Base-by-base conservation (phyloP, 2,113 vertebrate genomes). In the Cavia aperea region DNA sequence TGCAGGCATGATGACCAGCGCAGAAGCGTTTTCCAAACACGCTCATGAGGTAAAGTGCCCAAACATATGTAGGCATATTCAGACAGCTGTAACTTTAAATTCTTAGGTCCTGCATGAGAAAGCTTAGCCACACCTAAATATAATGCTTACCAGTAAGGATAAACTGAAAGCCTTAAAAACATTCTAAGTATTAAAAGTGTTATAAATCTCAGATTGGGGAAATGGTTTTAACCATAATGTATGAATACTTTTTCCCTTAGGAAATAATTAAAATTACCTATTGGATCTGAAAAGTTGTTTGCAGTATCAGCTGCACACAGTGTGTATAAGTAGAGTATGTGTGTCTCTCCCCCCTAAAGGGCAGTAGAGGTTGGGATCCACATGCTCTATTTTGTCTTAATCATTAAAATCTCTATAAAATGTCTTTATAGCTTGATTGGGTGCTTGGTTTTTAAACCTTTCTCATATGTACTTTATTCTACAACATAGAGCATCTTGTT, bases 1-100 rank as follows among this genome's bases (percentile, higher is more conserved):
- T 0, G 99, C 99, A 0, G 98, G 98, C 33, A 99, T 99, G 99
- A 99, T 99, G 99, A 97, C 98, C 95, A 99, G 99, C 0, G 99
- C 99, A 0, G 99, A 99, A 88, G 98, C 97, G 0, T 99, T 99
- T 93, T 99, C 99, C 97, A 99, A 99, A 97, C 99, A 99, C 1
- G 99, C 99, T 65, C 99, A 99, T 0, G 99, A 99, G 99, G 99
- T 99, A 97, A 93, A 93, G 33, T 11, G 56, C 66, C 70, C 24
- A 2, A 33, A 14, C n/a, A 62, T 77, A 39, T 4, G 24, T 0
- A 14, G 60, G 43, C 36, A 5, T 73, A 70, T 65, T 43, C 62
- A 33, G 36, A 23, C 2, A n/a, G 60, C 60, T 4, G 21, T 46
- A 43, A 54, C 26, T 89, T 33, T 7, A 84, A 63, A 70, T 49